These are phyloP conservation scores for Drosophila putrida DNA, from an alignment of 2,888 invertebrate genomes.

Conservation along the genomic window DNA sequence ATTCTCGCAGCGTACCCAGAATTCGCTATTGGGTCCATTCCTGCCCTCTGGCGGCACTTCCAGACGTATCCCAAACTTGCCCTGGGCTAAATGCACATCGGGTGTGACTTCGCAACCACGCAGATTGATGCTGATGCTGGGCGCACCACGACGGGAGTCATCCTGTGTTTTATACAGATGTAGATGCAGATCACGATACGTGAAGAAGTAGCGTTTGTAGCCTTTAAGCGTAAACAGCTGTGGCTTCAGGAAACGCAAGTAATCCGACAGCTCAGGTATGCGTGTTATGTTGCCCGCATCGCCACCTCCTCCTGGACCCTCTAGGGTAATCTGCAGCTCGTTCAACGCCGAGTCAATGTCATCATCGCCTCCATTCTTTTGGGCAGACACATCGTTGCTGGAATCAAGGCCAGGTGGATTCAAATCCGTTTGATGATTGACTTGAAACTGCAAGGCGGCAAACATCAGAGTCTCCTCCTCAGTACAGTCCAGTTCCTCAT, in stretches of 20 bases:
- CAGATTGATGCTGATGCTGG: constrained; percentile 91
- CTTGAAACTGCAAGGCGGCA: constrained; percentile 97
- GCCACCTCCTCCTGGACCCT: constrained; percentile 90
- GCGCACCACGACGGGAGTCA: constrained; percentile 89
- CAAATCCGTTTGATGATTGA: constrained; percentile 90
- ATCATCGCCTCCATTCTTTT: constrained; percentile 90
- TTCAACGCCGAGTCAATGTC: constrained; percentile 98
- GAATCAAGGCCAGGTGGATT: constrained; percentile 74
- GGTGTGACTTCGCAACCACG: constrained; percentile 98
- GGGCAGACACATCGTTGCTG: constrained; percentile 67
- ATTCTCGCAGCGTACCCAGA: constrained; percentile 97
- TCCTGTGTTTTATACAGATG: constrained; percentile 94
- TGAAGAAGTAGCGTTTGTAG: constrained; percentile 97
- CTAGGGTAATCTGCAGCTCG: constrained; percentile 96
- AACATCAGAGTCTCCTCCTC: constrained; percentile 99
- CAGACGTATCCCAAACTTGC: constrained; percentile 96
- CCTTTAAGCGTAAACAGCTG: constrained; percentile 98
- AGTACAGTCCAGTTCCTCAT: constrained; percentile 99
- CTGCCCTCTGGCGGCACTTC: constrained; percentile 97
- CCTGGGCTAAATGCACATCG: constrained; percentile 96
- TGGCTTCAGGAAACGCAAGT: constrained; percentile 96
- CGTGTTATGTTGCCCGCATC: constrained; percentile 94
- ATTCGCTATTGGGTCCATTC: constrained; percentile 98
- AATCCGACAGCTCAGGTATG: constrained; percentile 97
- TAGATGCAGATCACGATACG: constrained; percentile 96